Base-by-base conservation (phyloP, 2,797 vertebrate genomes). In the Erpetoichthys calabaricus region DNA sequence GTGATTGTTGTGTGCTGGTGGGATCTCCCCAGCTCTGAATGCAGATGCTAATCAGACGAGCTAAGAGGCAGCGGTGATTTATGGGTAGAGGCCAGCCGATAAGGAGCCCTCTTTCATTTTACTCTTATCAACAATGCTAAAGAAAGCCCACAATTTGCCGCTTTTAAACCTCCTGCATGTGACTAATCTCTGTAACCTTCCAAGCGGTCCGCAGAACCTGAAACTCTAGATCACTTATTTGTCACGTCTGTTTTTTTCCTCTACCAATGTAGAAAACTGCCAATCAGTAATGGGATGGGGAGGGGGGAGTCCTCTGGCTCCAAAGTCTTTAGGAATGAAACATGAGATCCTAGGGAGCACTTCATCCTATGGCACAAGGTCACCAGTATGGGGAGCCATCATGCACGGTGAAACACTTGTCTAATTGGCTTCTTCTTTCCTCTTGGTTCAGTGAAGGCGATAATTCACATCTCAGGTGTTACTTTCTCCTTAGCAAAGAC, bases 101-200 rank as follows among this genome's bases (percentile, higher is more conserved):
- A 89, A 88, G 84, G 74, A 73, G 60, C 73, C 77, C 83, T 68
- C 86, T 82, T 85, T 83, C 83, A 85, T 86, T 88, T 89, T 87
- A 77, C 77, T 73, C 86, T 89, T 88, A 88, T 89, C 86, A 70
- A 73, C 67, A 9, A 63, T 73, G 76, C 81, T 82, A 81, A 86
- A 88, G 85, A 89, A 87, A 88, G 85, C 81, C 78, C 82, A 83
- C 85, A 86, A 87, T 88, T 87, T 87, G 86, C 82, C 76, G 81
- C 82, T 81, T 87, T 83, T 84, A 84, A 85, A 85, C 79, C 75
- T 82, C 64, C 81, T 80, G 82, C 78, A 86, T 82, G 81, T 81
- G 78, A 84, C 80, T 86, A 86, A 86, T 87, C 84, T 86, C 78
- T 80, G 79, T 74, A 85, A 82, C 80, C 83, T 84, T 79, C 77